Percentiles rank a stretch among this genome's conserved stretches.
Conservation (phyloP, 2,888 invertebrate species). For the Cataglyphis livida region DNA sequence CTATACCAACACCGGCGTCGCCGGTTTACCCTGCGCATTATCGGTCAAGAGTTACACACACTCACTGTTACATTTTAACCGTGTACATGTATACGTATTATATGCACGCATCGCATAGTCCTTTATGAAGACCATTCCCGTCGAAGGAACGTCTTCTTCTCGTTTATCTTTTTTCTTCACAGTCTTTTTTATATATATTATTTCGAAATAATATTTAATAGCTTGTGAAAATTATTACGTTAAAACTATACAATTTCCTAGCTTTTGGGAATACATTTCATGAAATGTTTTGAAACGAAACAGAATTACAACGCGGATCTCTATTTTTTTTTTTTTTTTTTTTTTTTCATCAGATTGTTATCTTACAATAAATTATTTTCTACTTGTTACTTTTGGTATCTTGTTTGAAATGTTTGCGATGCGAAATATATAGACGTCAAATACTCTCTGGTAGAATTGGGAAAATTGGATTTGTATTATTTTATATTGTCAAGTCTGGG, state of each 20-base stretch:
- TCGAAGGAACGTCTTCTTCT: conserved; percentile 24
- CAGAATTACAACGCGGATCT: not conserved
- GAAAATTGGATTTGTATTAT: conserved; percentile 63
- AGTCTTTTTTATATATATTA: conserved; percentile 58
- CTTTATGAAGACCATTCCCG: conserved; percentile 34
- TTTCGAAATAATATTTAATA: conserved; percentile 63
- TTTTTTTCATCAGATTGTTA: not conserved
- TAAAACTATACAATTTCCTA: conserved; percentile 9
- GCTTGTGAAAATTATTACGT: conserved; percentile 26
- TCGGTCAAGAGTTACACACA: conserved; percentile 60
- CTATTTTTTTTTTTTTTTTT: not conserved
- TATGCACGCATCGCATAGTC: not conserved
- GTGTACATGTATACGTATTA: not conserved
- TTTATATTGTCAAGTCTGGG: conserved; percentile 54
- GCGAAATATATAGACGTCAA: conserved; percentile 25
- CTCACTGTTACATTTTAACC: conserved; percentile 49
- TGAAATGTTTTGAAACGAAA: not conserved
- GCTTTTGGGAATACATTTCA: conserved; percentile 1
- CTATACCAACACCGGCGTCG: conserved; percentile 43
- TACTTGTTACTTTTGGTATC: not conserved
- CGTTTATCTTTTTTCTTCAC: conserved; percentile 38
- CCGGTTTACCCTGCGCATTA: conserved; percentile 67
- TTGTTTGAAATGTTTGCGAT: not conserved
- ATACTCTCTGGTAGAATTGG: conserved; percentile 45
- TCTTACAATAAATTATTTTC: conserved; percentile 26